phyloP scores from a whole-genome alignment of 2,113 vertebrate genomes.

The Tupaia tana region DNA sequence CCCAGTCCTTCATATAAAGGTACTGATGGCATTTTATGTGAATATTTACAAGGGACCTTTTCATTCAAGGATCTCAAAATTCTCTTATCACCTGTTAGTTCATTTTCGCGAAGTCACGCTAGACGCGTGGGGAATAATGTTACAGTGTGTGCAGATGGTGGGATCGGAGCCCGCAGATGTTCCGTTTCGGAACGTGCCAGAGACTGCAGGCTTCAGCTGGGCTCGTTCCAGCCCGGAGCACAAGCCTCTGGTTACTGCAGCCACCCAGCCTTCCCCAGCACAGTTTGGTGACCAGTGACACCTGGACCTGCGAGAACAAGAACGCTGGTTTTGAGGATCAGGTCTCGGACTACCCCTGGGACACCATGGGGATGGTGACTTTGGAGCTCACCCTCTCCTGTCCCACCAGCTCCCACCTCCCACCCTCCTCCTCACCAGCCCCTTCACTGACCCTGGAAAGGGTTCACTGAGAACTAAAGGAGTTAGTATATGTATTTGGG shows the following conservation, averaged over 20 bases:
- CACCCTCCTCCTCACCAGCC: not conserved
- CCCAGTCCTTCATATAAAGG: not conserved
- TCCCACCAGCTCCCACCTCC: not conserved
- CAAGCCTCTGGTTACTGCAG: not conserved
- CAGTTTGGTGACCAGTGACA: not conserved
- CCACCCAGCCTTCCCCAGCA: not conserved
- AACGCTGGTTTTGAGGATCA: not conserved
- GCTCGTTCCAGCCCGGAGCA: not conserved
- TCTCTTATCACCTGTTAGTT: slow-evolving; percentile 28
- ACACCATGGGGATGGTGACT: not conserved
- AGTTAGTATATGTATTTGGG: too few species aligned
- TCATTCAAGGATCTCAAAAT: slow-evolving; percentile 37
- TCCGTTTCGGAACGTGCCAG: slow-evolving; percentile 51
- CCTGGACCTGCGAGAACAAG: not conserved
- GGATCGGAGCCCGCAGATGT: slow-evolving; percentile 61
- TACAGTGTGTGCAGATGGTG: slow-evolving; percentile 46
- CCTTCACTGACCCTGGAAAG: not conserved
- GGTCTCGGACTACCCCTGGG: not conserved
- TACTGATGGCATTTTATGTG: slow-evolving; percentile 8
- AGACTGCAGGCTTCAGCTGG: slow-evolving; percentile 8
- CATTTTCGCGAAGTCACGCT: not conserved
- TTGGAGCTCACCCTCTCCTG: not conserved
- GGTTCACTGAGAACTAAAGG: not conserved
- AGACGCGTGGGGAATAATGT: not conserved
- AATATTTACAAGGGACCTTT: slow-evolving; percentile 48